phyloP scores from a whole-genome alignment of 2,113 vertebrate genomes.

The Trachemys scripta region DNA sequence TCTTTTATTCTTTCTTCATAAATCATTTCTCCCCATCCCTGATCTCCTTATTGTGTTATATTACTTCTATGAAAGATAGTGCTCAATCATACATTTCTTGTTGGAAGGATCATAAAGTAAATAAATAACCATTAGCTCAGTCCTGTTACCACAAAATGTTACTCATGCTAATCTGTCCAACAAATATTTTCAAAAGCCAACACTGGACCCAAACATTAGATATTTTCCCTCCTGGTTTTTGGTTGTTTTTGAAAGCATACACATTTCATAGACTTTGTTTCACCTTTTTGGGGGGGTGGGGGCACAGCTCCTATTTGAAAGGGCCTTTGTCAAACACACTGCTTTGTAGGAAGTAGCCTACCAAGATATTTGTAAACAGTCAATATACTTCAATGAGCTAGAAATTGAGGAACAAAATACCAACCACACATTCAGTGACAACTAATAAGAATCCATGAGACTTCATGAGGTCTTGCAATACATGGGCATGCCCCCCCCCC shows the following conservation, averaged over 20 bases:
- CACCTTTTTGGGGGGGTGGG: neutral
- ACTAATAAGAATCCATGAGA: neutral
- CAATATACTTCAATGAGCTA: neutral
- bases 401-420: neutral
- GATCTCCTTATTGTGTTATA: rapidly evolving
- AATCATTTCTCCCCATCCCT: neutral
- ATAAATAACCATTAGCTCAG: neutral
- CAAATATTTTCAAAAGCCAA: neutral
- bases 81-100: neutral
- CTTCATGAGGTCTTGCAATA: neutral
- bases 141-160: neutral
- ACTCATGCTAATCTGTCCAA: neutral
- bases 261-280: neutral
- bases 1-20: neutral
- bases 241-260: neutral
- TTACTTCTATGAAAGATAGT: neutral
- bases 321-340: neutral
- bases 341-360: neutral
- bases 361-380: neutral
- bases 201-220: neutral
- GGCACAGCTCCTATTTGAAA: neutral
- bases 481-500: neutral
- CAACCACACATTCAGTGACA: neutral
- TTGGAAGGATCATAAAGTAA: neutral
- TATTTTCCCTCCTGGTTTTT: neutral